Conservation (phyloP, 2,888 invertebrate genomes). For the Synanthedon vespiformis region DNA sequence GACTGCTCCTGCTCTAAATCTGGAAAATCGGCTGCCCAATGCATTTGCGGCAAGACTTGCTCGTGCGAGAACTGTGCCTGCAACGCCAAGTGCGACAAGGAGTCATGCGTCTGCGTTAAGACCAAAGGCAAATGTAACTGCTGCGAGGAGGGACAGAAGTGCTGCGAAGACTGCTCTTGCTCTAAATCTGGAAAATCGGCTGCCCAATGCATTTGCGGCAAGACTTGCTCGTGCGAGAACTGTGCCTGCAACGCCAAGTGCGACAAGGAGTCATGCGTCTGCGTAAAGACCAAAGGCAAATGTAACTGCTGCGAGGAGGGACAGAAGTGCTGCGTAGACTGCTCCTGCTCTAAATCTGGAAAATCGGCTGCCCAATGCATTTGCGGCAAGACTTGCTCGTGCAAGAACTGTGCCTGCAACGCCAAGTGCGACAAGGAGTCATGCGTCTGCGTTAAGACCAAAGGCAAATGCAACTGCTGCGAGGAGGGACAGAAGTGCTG, state of each 20-base stretch:
- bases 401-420: background rate
- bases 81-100: background rate
- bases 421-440: slow-evolving; percentile 2
- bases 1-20: background rate
- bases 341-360: slow-evolving; percentile 11
- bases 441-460: slow-evolving; percentile 9
- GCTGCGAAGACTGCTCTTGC: background rate
- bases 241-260: background rate
- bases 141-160: slow-evolving; percentile 1
- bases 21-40: background rate
- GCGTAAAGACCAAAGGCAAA: slow-evolving; percentile 12
- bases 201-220: background rate
- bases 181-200: background rate
- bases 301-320: slow-evolving; percentile 11
- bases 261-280: slow-evolving; percentile 8
- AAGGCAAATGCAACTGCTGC: slow-evolving; percentile 4
- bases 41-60: background rate
- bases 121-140: slow-evolving; percentile 6
- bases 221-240: slow-evolving; percentile 1
- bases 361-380: background rate
- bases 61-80: background rate
- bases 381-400: background rate
- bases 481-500: slow-evolving; percentile 8
- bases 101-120: slow-evolving; percentile 7
- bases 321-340: slow-evolving; percentile 7